These are phyloP conservation scores for Lissocephala sabroskyi DNA, from an alignment of 2,888 invertebrate species.

Conservation along the genomic window DNA sequence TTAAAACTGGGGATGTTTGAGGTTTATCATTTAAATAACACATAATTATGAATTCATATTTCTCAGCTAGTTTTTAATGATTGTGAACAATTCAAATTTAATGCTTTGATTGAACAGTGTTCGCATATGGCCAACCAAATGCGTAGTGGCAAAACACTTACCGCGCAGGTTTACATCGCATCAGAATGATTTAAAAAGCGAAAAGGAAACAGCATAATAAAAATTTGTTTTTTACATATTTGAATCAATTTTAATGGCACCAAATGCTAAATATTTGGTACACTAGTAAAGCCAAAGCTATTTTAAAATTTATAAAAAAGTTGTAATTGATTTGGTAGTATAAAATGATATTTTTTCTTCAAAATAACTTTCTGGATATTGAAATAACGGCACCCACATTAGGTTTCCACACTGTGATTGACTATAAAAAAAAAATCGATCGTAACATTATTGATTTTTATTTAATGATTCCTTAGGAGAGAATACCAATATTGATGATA, in stretches of 20 bases:
- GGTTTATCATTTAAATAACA: too few relatives aligned
- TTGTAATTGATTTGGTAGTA: constrained; percentile 89
- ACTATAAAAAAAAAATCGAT: constrained; percentile 82
- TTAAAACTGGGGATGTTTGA: too few relatives aligned
- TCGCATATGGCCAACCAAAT: constrained; percentile 96
- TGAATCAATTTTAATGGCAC: constrained; percentile 84
- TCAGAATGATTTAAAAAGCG: background rate
- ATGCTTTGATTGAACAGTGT: constrained; percentile 93
- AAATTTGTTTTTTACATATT: constrained; percentile 92
- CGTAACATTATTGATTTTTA: constrained; percentile 74
- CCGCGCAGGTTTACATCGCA: constrained; percentile 82
- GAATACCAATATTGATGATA: constrained; percentile 91
- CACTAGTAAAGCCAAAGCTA: constrained; percentile 76
- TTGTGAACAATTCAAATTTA: constrained; percentile 89
- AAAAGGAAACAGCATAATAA: constrained; percentile 76
- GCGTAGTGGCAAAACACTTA: constrained; percentile 92
- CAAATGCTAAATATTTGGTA: constrained; percentile 79
- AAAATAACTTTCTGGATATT: constrained; percentile 75
- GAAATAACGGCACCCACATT: constrained; percentile 76
- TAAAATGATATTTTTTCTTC: constrained; percentile 73
- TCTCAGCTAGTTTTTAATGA: constrained; percentile 89
- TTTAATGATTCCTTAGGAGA: constrained; percentile 83
- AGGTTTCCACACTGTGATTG: constrained; percentile 83
- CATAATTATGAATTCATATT: too few relatives aligned
- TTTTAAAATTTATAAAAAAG: constrained; percentile 95